A percentile compares a stretch with the other conserved stretches of the same genome.
These are phyloP conservation scores for Coelopa pilipes DNA, from an alignment of 2,888 invertebrate species.

Conservation along the genomic window DNA sequence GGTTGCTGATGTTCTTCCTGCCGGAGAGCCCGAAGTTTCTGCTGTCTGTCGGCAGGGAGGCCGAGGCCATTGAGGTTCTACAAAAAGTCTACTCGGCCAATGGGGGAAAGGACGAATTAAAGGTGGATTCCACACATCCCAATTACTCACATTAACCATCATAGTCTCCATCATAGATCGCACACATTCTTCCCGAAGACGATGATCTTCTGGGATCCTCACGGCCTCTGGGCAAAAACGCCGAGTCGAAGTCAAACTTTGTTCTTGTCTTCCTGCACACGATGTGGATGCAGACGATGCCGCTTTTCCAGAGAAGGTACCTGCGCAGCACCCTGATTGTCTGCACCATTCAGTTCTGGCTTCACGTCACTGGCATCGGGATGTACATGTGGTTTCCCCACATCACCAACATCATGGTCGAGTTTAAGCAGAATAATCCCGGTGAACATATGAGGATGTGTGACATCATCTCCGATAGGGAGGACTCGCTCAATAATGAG, in stretches of 20 bases:
- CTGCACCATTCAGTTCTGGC: conserved; percentile 59
- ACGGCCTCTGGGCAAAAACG: conserved; percentile 5
- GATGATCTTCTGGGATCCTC: conserved; percentile 34
- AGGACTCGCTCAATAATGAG: conserved; percentile 42
- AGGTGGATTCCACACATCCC: too few species aligned
- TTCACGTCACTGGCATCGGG: conserved; percentile 57
- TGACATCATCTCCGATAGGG: conserved; percentile 51
- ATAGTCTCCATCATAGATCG: too few species aligned
- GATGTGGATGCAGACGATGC: conserved; percentile 61
- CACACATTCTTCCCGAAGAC: conserved; percentile 48
- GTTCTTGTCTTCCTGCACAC: conserved; percentile 47
- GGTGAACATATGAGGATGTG: conserved; percentile 52
- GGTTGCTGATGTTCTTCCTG: conserved; percentile 51
- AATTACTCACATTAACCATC: too few species aligned
- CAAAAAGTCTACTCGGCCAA: conserved; percentile 35
- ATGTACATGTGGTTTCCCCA: conserved; percentile 64
- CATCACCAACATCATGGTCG: conserved; percentile 58
- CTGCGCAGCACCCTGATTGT: conserved; percentile 55
- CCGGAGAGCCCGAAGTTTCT: conserved; percentile 64
- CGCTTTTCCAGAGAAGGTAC: conserved; percentile 56
- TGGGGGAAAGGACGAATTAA: too few species aligned
- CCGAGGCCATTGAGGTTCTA: conserved; percentile 54
- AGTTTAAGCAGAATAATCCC: conserved; percentile 53
- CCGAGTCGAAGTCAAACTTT: conserved; percentile 44
- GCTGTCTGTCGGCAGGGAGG: conserved; percentile 51